Percentiles rank a stretch among this genome's conserved stretches.
Conservation (phyloP, 2,113 vertebrate species). For the Nerophis lumbriciformis region DNA sequence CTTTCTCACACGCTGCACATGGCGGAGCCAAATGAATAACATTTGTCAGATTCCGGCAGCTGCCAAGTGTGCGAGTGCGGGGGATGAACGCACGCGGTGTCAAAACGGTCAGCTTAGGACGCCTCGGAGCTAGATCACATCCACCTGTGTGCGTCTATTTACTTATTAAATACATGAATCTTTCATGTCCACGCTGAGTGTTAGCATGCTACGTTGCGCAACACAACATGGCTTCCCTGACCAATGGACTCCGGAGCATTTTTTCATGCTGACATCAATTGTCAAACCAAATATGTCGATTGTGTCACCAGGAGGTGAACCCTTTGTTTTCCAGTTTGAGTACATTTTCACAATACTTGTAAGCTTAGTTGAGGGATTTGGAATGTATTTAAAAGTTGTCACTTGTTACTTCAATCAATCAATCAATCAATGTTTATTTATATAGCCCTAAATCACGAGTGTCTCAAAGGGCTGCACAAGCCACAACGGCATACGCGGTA, state of each 20-base stretch:
- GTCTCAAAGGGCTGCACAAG: no score
- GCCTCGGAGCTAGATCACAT: background rate
- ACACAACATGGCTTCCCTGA: background rate
- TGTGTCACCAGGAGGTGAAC: no score
- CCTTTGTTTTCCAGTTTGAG: no score
- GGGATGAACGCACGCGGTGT: background rate
- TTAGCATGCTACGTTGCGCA: background rate
- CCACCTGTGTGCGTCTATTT: slow-evolving; percentile 1
- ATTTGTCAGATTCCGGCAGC: slow-evolving; percentile 4
- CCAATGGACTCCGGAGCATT: background rate
- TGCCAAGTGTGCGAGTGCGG: slow-evolving; percentile 1
- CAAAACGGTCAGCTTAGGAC: no score
- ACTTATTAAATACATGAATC: background rate
- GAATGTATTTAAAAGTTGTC: no score
- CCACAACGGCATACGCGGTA: no score
- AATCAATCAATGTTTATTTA: no score
- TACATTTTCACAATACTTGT: no score
- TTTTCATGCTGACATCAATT: slow-evolving; percentile 4
- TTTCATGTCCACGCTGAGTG: background rate
- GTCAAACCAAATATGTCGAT: background rate
- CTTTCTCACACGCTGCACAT: slow-evolving; percentile 9
- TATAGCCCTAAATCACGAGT: no score
- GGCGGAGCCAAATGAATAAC: slow-evolving; percentile 12
- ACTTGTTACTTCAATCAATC: no score
- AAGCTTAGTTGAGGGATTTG: no score